Evolutionary conservation across 1,140 invertebrate species (phyloP), one percentile per base, ranked within the genome.

Genomic region (Bombus vancouverensis): DNA sequence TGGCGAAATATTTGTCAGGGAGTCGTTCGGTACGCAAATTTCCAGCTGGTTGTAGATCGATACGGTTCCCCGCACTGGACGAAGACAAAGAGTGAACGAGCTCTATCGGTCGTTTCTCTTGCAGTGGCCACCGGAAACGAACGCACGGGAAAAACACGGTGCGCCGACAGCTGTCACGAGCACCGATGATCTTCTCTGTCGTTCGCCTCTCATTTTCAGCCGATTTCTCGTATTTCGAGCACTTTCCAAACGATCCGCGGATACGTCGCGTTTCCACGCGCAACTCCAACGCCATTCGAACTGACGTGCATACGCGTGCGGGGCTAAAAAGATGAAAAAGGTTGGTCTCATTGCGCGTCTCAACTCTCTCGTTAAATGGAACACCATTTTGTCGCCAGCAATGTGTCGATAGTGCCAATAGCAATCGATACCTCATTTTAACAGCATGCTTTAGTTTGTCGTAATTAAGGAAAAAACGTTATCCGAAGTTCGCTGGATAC

Each of bases 171-270:
- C 89, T 90, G 89, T 90, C 89, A 90, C 80, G 62, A 53, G 83
- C 89, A 90, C 72, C 89, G 87, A 83, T 90, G 44, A 88, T 86
- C 89, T 87, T 86, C 86, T 90, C 86, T 87, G 83, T 90, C 89
- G 88, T 81, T 90, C 88, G 86, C 88, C 89, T 90, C 89, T 66
- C 89, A 88, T 90, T 90, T 90, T 90, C 89, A 90, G 81, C 89
- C 89, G 89, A 90, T 90, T 90, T 90, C 89, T 90, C 89, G 80
- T 88, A 88, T 90, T 87, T 90, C 89, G 85, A 90, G 89, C 83
- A 85, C 74, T 85, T 87, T 77, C 82, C 72, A 79, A 25, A 62
- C 25, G 81, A 77, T 81, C 59, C 74, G 62, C 76, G 87, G 53
- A 53, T 66, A 66, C 65, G 59, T 75, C 62, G 66, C 68, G 53